Conservation (phyloP, 2,888 invertebrate species). For the Oxycera nigricornis region DNA sequence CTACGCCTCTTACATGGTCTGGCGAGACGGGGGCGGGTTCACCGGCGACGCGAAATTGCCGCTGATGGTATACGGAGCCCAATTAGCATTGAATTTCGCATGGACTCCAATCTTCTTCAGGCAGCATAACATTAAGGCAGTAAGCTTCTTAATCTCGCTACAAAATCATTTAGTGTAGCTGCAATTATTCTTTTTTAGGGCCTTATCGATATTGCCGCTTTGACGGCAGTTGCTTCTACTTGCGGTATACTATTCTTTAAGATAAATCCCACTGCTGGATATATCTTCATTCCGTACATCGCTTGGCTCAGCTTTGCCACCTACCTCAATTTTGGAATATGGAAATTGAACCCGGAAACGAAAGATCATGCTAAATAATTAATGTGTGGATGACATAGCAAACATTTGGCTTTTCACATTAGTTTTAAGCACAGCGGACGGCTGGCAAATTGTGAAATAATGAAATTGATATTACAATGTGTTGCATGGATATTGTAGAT, state of each 20-base stretch:
- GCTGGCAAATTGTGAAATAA: background rate
- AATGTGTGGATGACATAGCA: background rate
- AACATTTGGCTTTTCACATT: background rate
- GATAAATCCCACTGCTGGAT: conserved; percentile 71
- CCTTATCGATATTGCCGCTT: conserved; percentile 52
- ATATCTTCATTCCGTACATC: conserved; percentile 76
- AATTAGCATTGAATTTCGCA: conserved; percentile 81
- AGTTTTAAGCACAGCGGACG: background rate
- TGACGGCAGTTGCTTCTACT: conserved; percentile 67
- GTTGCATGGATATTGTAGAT: too few relatives aligned
- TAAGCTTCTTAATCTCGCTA: conserved; percentile 61
- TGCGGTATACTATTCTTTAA: conserved; percentile 68
- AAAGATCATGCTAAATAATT: conserved; percentile 4
- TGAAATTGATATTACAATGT: background rate
- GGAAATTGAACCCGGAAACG: conserved; percentile 66
- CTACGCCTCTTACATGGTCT: conserved; percentile 82
- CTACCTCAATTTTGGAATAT: conserved; percentile 71
- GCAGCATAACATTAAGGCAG: conserved; percentile 73
- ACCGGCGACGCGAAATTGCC: conserved; percentile 70
- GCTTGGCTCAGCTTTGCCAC: conserved; percentile 76
- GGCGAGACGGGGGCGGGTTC: conserved; percentile 78
- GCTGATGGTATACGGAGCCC: conserved; percentile 74
- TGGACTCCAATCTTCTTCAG: conserved; percentile 89
- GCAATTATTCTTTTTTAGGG: background rate
- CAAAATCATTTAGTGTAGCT: conserved; percentile 14